Conservation (phyloP, 2,113 vertebrate species). For the Amblyornis subalaris region DNA sequence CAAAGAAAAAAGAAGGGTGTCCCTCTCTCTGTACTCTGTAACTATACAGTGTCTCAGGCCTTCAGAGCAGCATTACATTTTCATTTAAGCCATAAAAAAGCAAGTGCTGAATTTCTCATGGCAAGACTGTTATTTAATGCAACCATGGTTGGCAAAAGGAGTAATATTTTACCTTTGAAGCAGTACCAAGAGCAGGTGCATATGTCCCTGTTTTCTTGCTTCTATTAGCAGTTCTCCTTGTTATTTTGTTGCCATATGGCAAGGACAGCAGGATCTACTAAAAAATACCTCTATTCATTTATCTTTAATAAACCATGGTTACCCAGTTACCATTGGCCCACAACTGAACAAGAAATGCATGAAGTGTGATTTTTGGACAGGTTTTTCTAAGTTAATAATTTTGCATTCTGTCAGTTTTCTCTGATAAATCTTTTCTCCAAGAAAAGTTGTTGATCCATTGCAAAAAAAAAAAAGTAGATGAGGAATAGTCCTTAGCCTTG, state of each 20-base stretch:
- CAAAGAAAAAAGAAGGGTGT: background rate
- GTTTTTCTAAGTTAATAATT: background rate
- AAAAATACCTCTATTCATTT: constrained; percentile 19
- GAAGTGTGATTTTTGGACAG: background rate
- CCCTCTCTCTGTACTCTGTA: background rate
- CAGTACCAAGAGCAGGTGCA: constrained; percentile 34
- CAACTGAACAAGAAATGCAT: background rate
- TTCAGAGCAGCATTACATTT: background rate
- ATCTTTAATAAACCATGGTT: constrained; percentile 18
- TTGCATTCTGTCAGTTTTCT: background rate
- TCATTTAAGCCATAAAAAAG: background rate
- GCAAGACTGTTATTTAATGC: background rate
- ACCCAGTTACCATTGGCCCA: background rate
- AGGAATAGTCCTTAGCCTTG: background rate
- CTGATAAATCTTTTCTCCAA: background rate
- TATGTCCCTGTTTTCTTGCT: constrained; percentile 44
- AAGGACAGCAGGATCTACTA: constrained; percentile 31
- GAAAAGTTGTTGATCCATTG: background rate
- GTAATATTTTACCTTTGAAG: constrained; percentile 33
- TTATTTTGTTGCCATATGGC: constrained; percentile 50
- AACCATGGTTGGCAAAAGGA: background rate
- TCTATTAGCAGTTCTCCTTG: constrained; percentile 11
- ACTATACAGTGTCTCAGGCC: background rate
- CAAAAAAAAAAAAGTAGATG: rapidly evolving
- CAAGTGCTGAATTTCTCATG: background rate